Evolutionary conservation across 2,888 invertebrate genomes (phyloP).

Genomic region (Beris morrisii): DNA sequence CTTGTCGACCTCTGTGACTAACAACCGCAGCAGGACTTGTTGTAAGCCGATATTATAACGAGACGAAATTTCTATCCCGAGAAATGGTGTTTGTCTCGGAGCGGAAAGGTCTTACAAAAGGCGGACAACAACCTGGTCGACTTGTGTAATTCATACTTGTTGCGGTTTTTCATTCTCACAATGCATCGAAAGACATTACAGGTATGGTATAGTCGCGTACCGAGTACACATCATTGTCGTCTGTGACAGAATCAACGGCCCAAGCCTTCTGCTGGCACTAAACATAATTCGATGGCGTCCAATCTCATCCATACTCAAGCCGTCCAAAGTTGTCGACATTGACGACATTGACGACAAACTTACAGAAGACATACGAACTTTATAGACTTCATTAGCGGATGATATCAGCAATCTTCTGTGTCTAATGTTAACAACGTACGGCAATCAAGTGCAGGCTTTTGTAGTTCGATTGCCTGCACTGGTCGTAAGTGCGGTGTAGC

Average conservation of each 20-base stretch:
- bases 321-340: slow-evolving; percentile 17
- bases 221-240: slow-evolving; percentile 22
- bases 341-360: slow-evolving; percentile 4
- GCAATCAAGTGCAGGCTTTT: slow-evolving; percentile 17
- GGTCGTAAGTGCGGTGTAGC: not conserved
- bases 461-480: too few relatives aligned
- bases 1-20: too few relatives aligned
- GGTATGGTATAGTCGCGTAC: slow-evolving; percentile 1
- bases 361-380: slow-evolving; percentile 17
- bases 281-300: slow-evolving; percentile 23
- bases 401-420: slow-evolving; percentile 29
- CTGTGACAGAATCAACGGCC: slow-evolving; percentile 8
- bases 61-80: too few relatives aligned
- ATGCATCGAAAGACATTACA: slow-evolving; percentile 29
- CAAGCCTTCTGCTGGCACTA: slow-evolving; percentile 24
- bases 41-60: slow-evolving; percentile 23
- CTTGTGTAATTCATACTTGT: slow-evolving; percentile 32
- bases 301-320: slow-evolving; percentile 10
- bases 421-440: slow-evolving; percentile 31
- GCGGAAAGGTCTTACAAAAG: slow-evolving; percentile 23
- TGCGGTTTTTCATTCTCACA: slow-evolving; percentile 32
- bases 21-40: too few relatives aligned
- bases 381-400: slow-evolving; percentile 29
- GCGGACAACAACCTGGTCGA: slow-evolving; percentile 19
- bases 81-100: slow-evolving; percentile 9